Percentiles rank a stretch among this genome's conserved stretches.
Conservation (phyloP, 2,797 vertebrate genomes). For the Molossus alvarezi region DNA sequence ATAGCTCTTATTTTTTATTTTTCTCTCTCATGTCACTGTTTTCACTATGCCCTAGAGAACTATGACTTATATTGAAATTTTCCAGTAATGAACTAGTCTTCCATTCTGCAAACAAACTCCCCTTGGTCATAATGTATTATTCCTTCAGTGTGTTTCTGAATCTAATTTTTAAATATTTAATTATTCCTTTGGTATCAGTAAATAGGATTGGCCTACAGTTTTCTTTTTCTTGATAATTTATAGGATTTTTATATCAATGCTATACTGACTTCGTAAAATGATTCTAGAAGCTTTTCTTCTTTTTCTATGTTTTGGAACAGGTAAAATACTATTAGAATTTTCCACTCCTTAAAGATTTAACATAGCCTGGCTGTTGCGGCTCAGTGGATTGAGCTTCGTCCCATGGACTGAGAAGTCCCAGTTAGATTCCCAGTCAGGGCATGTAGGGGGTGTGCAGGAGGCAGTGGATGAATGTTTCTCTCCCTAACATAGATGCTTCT, state of each 20-base stretch:
- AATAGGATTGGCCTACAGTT: neutral
- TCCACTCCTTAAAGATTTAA: neutral
- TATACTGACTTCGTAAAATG: constrained; percentile 6
- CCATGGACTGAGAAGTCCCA: too few relatives aligned
- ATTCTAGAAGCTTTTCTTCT: neutral
- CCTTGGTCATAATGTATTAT: neutral
- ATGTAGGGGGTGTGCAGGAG: too few relatives aligned
- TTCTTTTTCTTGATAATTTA: neutral
- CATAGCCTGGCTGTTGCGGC: too few relatives aligned
- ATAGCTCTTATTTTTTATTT: neutral
- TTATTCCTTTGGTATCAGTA: constrained; percentile 24
- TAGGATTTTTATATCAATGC: neutral
- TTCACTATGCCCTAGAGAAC: neutral
- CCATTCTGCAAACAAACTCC: constrained; percentile 1
- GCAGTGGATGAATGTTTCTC: too few relatives aligned
- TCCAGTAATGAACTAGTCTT: constrained; percentile 2
- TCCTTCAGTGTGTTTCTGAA: neutral
- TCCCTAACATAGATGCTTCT: too few relatives aligned
- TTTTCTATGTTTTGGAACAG: neutral
- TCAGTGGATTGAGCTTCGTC: too few relatives aligned
- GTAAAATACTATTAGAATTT: constrained; percentile 22
- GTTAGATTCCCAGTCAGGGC: too few relatives aligned
- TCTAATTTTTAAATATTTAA: neutral
- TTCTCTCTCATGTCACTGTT: neutral
- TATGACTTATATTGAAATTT: neutral